Evolutionary conservation across 1,140 invertebrate species (phyloP).

Genomic region (Ceratoteleas bidentatus): DNA sequence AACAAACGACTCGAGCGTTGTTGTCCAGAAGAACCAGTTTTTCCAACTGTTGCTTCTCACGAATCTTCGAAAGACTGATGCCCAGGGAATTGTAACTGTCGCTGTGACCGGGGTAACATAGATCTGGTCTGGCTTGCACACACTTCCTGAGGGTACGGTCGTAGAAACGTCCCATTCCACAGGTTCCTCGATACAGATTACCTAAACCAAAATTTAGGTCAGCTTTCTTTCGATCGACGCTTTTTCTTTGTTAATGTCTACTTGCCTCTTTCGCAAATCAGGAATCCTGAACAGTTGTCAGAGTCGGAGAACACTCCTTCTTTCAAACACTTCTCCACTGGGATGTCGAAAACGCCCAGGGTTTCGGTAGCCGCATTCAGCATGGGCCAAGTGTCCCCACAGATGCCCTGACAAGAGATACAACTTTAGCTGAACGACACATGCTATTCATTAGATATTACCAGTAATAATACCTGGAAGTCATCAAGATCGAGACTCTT

Average conservation of each 20-base stretch:
- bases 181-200: slow-evolving; percentile 71
- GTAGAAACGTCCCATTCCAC: slow-evolving; percentile 73
- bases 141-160: slow-evolving; percentile 63
- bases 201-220: slow-evolving; percentile 41
- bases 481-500: slow-evolving; percentile 87
- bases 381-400: slow-evolving; percentile 85
- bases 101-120: slow-evolving; percentile 71
- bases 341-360: slow-evolving; percentile 77
- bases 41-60: slow-evolving; percentile 65
- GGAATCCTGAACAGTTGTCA: slow-evolving; percentile 85
- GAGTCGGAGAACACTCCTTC: slow-evolving; percentile 83
- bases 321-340: slow-evolving; percentile 75
- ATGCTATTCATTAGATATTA: too few species aligned
- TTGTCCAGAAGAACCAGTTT: slow-evolving; percentile 68
- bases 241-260: background rate
- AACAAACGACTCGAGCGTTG: slow-evolving; percentile 87
- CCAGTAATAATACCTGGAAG: slow-evolving; percentile 77
- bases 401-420: slow-evolving; percentile 81
- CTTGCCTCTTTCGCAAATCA: slow-evolving; percentile 84
- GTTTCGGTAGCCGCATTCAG: slow-evolving; percentile 83
- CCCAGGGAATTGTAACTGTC: slow-evolving; percentile 35
- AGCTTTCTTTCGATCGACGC: background rate
- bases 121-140: slow-evolving; percentile 63
- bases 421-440: background rate
- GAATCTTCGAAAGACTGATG: slow-evolving; percentile 44